Base-by-base conservation (phyloP, 2,888 invertebrate genomes). In the Drepanosiphum platanoidis region DNA sequence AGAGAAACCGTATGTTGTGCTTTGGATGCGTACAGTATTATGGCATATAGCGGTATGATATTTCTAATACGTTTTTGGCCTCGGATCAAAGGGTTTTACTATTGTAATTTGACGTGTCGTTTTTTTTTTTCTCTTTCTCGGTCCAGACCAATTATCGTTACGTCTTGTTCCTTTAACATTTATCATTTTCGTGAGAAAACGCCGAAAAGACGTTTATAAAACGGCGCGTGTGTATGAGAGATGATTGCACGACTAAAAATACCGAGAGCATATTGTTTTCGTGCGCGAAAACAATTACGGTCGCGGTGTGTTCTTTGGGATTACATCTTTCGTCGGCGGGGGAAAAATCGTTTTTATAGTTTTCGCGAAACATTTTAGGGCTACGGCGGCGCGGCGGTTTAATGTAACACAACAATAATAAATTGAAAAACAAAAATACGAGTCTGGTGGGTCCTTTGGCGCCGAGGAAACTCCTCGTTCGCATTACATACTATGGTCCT, bases 381-480 rank as follows among this genome's bases (percentile, higher is more conserved):
- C 30, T 70, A 3, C 11, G 34, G 3, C 5, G 34, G 27, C 80
- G 52, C 52, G n/a, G n/a, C n/a, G n/a, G n/a, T n/a, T n/a, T n/a
- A n/a, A n/a, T n/a, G 70, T 39, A 34, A 18, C 34, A 34, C 36
- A 34, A 27, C n/a, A n/a, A 27, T 32, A 66, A 68, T 7, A 68
- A 18, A 61, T 32, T 30, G 34, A 42, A 81, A 58, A 61, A 58
- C 27, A 80, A 46, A 81, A 58, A 81, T 32, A 58, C n/a, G 9
- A 42, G 61, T 42, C n/a, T 18, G 22, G 58, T 18, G 22, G 58
- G n/a, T 61, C 39, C 15, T 66, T 42, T 66, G 42, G n/a, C 46
- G 13, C 27, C 22, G 52, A 42, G n/a, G n/a, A 82, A 32, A 71
- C 71, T 72, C 39, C 42, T 72, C 42, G n/a, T 42, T 52, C 30